These are phyloP conservation scores for Pelodytes ibericus DNA, from an alignment of 2,797 vertebrate genomes.

Conservation along the genomic window DNA sequence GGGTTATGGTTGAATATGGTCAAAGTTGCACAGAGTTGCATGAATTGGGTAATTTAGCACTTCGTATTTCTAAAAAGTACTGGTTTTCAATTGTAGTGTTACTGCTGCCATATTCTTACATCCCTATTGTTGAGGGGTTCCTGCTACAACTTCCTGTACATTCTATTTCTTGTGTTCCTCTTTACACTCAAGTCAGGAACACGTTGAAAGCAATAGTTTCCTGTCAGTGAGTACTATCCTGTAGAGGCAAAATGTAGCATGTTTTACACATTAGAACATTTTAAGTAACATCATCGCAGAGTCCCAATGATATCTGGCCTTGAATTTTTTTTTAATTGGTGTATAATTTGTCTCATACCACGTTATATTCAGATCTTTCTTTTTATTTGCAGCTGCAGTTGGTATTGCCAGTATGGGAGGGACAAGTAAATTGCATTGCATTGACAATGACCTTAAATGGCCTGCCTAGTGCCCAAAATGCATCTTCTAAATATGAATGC, in stretches of 20 bases:
- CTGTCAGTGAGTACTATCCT: neutral
- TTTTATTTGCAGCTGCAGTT: constrained; percentile 13
- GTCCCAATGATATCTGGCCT: neutral
- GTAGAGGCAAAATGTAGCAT: neutral
- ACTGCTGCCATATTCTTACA: neutral
- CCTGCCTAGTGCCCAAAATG: too few relatives aligned
- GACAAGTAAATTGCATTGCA: too few relatives aligned
- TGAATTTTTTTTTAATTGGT: neutral
- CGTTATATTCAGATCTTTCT: neutral
- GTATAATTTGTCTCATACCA: constrained; percentile 6
- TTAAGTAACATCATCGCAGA: constrained; percentile 2
- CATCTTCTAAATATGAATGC: too few relatives aligned
- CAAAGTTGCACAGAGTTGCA: too few relatives aligned
- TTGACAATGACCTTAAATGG: too few relatives aligned
- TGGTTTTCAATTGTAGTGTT: neutral
- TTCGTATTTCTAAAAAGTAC: too few relatives aligned
- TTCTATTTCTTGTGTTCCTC: neutral
- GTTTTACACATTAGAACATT: neutral
- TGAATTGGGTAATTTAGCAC: too few relatives aligned
- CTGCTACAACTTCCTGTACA: constrained; percentile 13
- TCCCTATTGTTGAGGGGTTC: constrained; percentile 32
- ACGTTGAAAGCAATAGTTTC: constrained; percentile 15
- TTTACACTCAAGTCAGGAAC: neutral
- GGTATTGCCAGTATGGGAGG: neutral
- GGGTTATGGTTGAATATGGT: too few relatives aligned